Conservation (phyloP, 2,888 invertebrate genomes). For the Melanotus villosus region DNA sequence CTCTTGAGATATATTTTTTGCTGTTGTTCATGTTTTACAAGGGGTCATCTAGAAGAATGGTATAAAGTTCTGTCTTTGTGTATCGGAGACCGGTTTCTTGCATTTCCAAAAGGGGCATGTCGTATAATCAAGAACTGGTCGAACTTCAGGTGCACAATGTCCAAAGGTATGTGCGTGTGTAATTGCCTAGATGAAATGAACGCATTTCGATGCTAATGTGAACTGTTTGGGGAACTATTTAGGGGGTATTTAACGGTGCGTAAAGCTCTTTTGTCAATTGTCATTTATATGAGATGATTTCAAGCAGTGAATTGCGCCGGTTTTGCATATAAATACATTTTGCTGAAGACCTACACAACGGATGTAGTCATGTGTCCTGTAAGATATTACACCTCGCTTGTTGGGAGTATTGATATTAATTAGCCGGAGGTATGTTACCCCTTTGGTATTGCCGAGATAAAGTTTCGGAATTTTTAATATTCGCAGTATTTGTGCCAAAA, state of each 20-base stretch:
- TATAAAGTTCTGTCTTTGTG: not conserved
- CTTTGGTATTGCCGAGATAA: not conserved
- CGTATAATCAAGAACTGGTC: conserved; percentile 13
- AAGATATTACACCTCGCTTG: conserved; percentile 28
- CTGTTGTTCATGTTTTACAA: too few species aligned
- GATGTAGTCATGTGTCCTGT: conserved; percentile 27
- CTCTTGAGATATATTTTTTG: too few species aligned
- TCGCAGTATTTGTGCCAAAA: conserved; percentile 2
- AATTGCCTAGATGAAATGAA: conserved; percentile 38
- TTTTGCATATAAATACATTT: conserved; percentile 40
- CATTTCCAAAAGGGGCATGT: not conserved
- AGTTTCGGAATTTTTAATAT: conserved; percentile 8
- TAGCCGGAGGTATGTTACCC: not conserved
- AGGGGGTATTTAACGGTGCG: conserved; percentile 39
- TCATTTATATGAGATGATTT: conserved; percentile 31
- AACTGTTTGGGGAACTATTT: conserved; percentile 38
- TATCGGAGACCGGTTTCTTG: conserved; percentile 1
- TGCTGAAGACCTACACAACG: conserved; percentile 16
- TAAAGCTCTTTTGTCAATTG: conserved; percentile 38
- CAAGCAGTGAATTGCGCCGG: not conserved
- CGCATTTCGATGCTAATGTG: conserved; percentile 39
- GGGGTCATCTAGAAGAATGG: too few species aligned
- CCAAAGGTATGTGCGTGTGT: conserved; percentile 32
- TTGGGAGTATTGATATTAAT: not conserved
- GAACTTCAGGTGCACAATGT: conserved; percentile 33